Percentiles rank a stretch among this genome's conserved stretches.
Evolutionary conservation across 2,888 invertebrate genomes (phyloP).

Genomic region (Cordilura impudica): DNA sequence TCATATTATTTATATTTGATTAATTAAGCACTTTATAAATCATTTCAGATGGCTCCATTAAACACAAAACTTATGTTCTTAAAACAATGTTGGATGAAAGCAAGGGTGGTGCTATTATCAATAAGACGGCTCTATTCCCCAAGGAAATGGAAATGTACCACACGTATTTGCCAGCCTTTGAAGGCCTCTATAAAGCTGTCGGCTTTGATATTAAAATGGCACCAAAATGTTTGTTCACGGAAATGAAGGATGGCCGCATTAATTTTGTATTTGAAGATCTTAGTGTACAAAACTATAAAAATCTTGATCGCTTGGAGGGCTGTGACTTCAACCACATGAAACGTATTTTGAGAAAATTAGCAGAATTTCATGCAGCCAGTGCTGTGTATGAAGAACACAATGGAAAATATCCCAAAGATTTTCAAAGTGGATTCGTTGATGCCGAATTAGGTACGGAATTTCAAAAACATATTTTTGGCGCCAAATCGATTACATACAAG

Average conservation of each 20-base stretch:
- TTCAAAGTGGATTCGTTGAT: conserved; percentile 65
- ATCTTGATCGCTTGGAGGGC: conserved; percentile 69
- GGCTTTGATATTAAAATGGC: conserved; percentile 69
- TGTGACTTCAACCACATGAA: conserved; percentile 70
- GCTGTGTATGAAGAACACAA: conserved; percentile 69
- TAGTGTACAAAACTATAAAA: conserved; percentile 63
- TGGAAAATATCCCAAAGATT: conserved; percentile 66
- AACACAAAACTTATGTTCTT: conserved; percentile 68
- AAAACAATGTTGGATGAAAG: conserved; percentile 69
- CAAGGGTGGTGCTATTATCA: conserved; percentile 66
- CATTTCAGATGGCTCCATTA: conserved; percentile 59
- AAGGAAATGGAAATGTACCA: conserved; percentile 73
- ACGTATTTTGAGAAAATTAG: conserved; percentile 67
- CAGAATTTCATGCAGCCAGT: conserved; percentile 74
- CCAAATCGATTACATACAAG: conserved; percentile 42
- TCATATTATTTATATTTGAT: too few species aligned
- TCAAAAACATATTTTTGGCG: neutral
- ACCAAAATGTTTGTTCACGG: conserved; percentile 69
- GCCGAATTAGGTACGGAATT: conserved; percentile 15
- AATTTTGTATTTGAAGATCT: conserved; percentile 73
- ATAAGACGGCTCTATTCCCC: conserved; percentile 67
- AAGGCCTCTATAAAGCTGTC: conserved; percentile 67
- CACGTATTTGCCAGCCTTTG: conserved; percentile 70
- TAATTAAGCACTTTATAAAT: neutral
- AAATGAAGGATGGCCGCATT: conserved; percentile 63